Evolutionary conservation across 1,140 invertebrate species (phyloP), one percentile per base, ranked within the genome.

Genomic region (Bombus ignitus): DNA sequence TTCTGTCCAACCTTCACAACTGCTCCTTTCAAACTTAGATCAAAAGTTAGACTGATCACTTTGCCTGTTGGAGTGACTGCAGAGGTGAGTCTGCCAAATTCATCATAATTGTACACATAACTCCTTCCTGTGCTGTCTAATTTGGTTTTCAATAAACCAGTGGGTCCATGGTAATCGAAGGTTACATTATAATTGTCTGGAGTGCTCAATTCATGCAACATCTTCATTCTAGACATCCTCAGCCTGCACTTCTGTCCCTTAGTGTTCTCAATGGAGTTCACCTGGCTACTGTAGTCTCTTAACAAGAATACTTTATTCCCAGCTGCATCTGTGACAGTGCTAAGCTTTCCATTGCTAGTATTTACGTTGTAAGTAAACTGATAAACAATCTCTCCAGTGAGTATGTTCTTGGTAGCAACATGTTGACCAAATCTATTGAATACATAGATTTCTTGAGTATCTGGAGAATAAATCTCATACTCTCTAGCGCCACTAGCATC

Each of bases 361-460:
- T 99, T 99, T 0, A 99, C 98, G 89, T 98, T 99, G 94, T 99
- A 99, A 0, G 98, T 97, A 92, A 99, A 99, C 3, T 97, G 96
- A 92, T 99, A 99, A 81, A 98, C 97, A 1, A 97, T 98, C 94
- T 98, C 98, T 0, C 98, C 98, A 0, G 98, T 99, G 5, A 99
- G 95, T 83, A 99, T 98, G 93, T 99, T 99, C 86, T 97, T 97
- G 0, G 99, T 99, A 57, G 97, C 97, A 4, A 98, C 97, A 91
- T 99, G 99, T 93, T 99, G 98, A 0, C 99, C 99, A 92, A 99
- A 99, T 89, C 98, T 96, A 92, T 99, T 99, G 94, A 99, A 99
- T 22, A 99, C 97, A 92, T 99, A 99, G 72, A 98, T 97, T 95
- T 99, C 98, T 94, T 99, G 98, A 2, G 98, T 99, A 90, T 99